Percentiles rank a stretch among this genome's conserved stretches.
phyloP scores from a whole-genome alignment of 2,888 invertebrate species.

The Acheta domesticus region DNA sequence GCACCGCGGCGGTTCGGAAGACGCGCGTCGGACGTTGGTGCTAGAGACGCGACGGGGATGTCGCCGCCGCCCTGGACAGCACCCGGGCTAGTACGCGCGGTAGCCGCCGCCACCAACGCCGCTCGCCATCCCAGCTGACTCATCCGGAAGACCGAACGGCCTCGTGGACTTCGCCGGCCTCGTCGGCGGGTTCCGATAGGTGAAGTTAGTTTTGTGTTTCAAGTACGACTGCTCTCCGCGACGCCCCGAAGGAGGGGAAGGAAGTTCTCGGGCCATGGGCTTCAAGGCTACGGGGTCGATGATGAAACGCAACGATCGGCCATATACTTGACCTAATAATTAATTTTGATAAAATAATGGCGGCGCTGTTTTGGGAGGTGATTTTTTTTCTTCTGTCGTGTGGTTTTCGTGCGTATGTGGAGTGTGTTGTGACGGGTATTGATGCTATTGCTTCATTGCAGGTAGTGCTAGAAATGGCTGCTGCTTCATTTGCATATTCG shows the following conservation, averaged over 20 bases:
- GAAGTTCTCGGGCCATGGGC: background rate
- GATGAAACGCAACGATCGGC: background rate
- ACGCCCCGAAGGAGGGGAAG: background rate
- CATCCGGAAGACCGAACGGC: background rate
- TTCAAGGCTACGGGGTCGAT: background rate
- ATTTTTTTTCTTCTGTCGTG: no score
- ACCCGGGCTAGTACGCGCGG: background rate
- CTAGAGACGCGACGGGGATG: no score
- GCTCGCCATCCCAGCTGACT: background rate
- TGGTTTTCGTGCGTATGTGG: no score
- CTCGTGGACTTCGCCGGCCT: background rate
- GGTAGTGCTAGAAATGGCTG: no score
- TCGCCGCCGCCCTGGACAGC: background rate
- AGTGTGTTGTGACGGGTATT: no score
- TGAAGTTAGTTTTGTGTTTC: constrained; percentile 7
- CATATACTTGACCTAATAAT: constrained; percentile 1
- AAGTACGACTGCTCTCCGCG: background rate
- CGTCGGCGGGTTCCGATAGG: background rate
- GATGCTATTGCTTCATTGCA: no score
- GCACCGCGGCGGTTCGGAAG: no score
- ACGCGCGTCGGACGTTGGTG: no score
- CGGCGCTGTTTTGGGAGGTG: background rate
- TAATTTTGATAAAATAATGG: background rate
- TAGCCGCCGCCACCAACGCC: background rate
- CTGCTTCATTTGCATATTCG: no score